These are phyloP conservation scores for Mythimna loreyi DNA, from an alignment of 2,888 invertebrate genomes.

Conservation along the genomic window DNA sequence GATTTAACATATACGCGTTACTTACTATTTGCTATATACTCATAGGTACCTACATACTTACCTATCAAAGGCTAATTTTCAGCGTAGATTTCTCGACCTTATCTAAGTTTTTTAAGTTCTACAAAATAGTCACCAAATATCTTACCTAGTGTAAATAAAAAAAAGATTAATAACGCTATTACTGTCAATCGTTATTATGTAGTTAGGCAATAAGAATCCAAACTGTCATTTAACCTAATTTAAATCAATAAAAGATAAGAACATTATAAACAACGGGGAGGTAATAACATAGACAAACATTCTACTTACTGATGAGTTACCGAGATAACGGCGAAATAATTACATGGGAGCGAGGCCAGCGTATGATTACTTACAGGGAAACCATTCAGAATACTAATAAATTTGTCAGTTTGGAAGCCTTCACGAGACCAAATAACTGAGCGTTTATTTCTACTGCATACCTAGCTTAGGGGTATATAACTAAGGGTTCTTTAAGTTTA, in stretches of 20 bases:
- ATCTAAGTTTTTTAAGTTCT: too few relatives aligned
- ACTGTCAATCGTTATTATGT: not conserved
- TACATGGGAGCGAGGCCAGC: constrained; percentile 37
- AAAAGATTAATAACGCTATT: not conserved
- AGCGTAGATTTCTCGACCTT: too few relatives aligned
- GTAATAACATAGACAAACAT: constrained; percentile 27
- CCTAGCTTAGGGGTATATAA: too few relatives aligned
- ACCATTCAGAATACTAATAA: constrained; percentile 45
- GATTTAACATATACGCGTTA: too few relatives aligned
- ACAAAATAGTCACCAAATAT: too few relatives aligned
- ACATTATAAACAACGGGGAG: constrained; percentile 18
- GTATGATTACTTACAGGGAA: constrained; percentile 37
- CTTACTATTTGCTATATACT: too few relatives aligned
- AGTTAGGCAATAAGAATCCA: constrained; percentile 1
- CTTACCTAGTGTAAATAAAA: not conserved
- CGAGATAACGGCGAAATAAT: constrained; percentile 44
- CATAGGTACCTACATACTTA: too few relatives aligned
- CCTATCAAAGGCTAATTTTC: too few relatives aligned
- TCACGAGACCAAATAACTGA: not conserved
- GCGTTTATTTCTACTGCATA: not conserved
- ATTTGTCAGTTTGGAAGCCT: constrained; percentile 37
- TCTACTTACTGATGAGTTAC: constrained; percentile 19
- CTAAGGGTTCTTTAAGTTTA: too few relatives aligned
- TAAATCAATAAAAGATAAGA: constrained; percentile 34
- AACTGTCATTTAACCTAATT: constrained; percentile 17